phyloP scores from a whole-genome alignment of 2,113 vertebrate genomes.

The Anser cygnoides region DNA sequence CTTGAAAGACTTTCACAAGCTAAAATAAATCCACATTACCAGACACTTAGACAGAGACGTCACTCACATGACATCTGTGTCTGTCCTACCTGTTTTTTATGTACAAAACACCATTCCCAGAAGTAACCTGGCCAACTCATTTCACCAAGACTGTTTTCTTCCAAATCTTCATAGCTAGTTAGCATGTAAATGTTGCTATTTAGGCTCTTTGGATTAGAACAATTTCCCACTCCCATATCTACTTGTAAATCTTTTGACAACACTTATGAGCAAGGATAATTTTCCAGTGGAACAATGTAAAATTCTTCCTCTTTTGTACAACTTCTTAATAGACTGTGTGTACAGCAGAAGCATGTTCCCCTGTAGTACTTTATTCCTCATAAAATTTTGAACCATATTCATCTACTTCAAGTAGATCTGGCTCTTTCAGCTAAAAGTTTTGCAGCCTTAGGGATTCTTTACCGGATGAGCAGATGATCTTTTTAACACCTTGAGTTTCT shows the following conservation, averaged over 20 bases:
- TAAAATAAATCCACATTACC: not conserved
- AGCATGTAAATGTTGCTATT: not conserved
- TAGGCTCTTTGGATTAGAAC: not conserved
- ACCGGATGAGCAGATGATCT: not conserved
- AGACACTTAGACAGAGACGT: not conserved
- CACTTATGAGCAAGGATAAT: not conserved
- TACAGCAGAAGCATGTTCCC: not conserved
- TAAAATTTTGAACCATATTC: not conserved
- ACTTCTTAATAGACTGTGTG: not conserved
- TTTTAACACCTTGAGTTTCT: slow-evolving; percentile 25
- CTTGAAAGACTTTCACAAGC: not conserved
- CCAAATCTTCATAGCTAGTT: not conserved
- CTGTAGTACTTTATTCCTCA: not conserved
- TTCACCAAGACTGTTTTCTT: not conserved
- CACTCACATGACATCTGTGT: not conserved
- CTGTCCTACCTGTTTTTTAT: not conserved
- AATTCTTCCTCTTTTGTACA: not conserved
- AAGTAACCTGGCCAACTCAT: not conserved
- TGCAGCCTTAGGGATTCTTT: slow-evolving; percentile 4
- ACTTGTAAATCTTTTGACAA: not conserved
- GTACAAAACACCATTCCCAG: not conserved
- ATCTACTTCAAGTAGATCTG: not conserved
- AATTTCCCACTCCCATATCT: not conserved
- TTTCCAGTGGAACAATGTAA: not conserved
- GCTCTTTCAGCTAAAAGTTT: slow-evolving; percentile 3